These are phyloP conservation scores for Tychaedon coryphoeus DNA, from an alignment of 2,113 vertebrate species.

Conservation along the genomic window DNA sequence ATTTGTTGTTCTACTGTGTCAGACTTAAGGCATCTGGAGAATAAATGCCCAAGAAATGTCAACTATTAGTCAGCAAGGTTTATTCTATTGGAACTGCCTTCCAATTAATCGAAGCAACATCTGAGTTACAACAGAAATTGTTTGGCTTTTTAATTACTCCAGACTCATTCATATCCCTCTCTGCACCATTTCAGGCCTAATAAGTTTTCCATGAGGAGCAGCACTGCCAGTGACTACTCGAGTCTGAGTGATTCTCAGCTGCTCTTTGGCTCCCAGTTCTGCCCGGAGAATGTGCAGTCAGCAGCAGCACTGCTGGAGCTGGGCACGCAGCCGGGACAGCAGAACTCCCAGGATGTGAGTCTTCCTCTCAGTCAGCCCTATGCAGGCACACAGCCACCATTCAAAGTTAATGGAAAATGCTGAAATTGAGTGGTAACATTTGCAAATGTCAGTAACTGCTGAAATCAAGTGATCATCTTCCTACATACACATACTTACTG, in stretches of 20 bases:
- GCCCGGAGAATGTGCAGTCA: conserved; percentile 79
- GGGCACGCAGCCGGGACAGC: conserved; percentile 70
- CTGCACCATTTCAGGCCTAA: conserved; percentile 57
- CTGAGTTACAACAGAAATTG: not conserved
- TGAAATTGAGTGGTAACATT: not conserved
- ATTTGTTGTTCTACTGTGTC: not conserved
- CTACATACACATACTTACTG: not conserved
- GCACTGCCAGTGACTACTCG: conserved; percentile 73
- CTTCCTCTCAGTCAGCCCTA: not conserved
- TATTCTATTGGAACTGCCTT: not conserved
- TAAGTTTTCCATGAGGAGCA: conserved; percentile 67
- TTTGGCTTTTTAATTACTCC: not conserved
- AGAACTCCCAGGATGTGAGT: conserved; percentile 88
- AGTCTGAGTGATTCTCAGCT: conserved; percentile 87
- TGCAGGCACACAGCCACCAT: not conserved
- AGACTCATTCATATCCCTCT: not conserved
- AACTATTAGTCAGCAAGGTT: not conserved
- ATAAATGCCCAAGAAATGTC: not conserved
- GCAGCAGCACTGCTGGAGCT: conserved; percentile 74
- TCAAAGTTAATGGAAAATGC: not conserved
- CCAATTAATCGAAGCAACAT: not conserved
- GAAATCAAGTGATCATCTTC: not conserved
- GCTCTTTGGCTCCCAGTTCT: conserved; percentile 89
- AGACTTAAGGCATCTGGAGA: not conserved
- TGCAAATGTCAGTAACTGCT: not conserved